Evolutionary conservation across 2,113 vertebrate species (phyloP).

Genomic region (Jaculus jaculus): DNA sequence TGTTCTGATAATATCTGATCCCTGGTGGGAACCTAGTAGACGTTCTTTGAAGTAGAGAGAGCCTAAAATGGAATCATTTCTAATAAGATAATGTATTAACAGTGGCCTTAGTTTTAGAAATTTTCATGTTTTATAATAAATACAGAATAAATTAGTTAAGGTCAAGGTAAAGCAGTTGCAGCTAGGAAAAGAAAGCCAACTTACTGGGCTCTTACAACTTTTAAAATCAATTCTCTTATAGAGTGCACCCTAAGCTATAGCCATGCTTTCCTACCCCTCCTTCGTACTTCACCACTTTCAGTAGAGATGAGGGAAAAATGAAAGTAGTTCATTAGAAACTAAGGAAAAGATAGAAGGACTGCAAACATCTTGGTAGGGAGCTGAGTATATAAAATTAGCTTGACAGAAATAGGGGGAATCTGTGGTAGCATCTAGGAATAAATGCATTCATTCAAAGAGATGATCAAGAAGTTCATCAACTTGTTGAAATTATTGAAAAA

Average conservation of each 20-base stretch:
- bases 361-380: background rate
- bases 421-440: constrained; percentile 58
- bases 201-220: background rate
- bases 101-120: background rate
- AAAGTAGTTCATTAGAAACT: constrained; percentile 32
- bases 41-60: background rate
- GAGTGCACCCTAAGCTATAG: background rate
- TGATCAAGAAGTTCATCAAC: background rate
- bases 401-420: constrained; percentile 59
- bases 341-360: background rate
- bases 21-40: background rate
- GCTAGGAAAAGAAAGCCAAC: background rate
- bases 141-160: constrained; percentile 50
- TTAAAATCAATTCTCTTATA: constrained; percentile 26
- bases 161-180: background rate
- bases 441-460: constrained; percentile 64
- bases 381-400: background rate
- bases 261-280: fast-evolving
- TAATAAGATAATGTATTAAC: background rate
- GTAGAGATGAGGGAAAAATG: background rate
- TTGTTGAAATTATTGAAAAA: constrained; percentile 21
- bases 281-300: background rate
- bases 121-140: constrained; percentile 31
- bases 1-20: background rate
- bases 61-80: background rate